These are phyloP conservation scores for Pectinophora gossypiella DNA, from an alignment of 1,140 invertebrate genomes.

Conservation along the genomic window DNA sequence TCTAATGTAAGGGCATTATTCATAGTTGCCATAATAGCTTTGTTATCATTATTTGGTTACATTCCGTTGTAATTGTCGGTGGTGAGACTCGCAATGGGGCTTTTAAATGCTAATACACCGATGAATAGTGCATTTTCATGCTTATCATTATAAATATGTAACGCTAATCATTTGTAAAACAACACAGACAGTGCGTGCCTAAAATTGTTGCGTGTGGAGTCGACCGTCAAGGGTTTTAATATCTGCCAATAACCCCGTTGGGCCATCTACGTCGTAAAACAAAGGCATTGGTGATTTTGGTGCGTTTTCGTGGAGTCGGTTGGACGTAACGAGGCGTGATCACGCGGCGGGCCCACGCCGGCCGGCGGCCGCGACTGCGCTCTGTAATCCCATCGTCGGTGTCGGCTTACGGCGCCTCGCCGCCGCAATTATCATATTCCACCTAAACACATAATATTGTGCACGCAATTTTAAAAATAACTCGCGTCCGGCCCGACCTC, in stretches of 20 bases:
- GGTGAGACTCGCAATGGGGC: conserved; percentile 25
- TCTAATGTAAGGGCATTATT: conserved; percentile 66
- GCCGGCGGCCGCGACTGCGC: conserved; percentile 25
- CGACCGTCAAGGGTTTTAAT: too few relatives aligned
- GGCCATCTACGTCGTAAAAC: background rate
- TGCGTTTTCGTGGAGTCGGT: conserved; percentile 24
- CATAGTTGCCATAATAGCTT: conserved; percentile 68
- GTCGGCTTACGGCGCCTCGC: conserved; percentile 67
- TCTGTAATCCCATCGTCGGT: conserved; percentile 67
- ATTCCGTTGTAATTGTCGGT: conserved; percentile 51
- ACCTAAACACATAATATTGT: conserved; percentile 73
- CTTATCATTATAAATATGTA: too few relatives aligned
- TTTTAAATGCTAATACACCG: conserved; percentile 35
- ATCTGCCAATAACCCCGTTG: too few relatives aligned
- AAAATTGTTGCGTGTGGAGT: too few relatives aligned
- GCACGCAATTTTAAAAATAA: conserved; percentile 73
- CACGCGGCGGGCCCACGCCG: conserved; percentile 18
- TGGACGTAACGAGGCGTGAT: conserved; percentile 40
- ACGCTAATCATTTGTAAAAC: too few relatives aligned
- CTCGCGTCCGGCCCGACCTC: conserved; percentile 58
- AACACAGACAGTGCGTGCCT: too few relatives aligned
- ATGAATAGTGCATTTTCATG: conserved; percentile 31
- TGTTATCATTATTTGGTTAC: conserved; percentile 69
- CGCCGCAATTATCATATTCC: conserved; percentile 72
- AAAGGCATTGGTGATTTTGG: conserved; percentile 1